A percentile compares a stretch with the other conserved stretches of the same genome.
These are phyloP conservation scores for Holcopasites calliopsidis DNA, from an alignment of 1,140 invertebrate genomes.

Conservation along the genomic window DNA sequence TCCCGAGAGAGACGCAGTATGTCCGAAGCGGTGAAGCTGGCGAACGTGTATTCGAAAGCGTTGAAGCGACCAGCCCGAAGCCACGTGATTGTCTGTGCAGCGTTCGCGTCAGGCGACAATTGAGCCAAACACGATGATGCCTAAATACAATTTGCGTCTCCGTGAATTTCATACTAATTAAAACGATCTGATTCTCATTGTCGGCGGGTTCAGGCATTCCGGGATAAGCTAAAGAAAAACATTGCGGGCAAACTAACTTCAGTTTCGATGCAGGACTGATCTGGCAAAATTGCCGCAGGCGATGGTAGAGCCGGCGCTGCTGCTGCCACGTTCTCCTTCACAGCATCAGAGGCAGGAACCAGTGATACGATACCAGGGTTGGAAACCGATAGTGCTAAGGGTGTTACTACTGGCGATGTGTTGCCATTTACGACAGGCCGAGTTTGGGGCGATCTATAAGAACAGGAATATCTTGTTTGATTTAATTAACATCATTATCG, in stretches of 20 bases:
- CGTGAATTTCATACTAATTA: not conserved
- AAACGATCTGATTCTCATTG: not conserved
- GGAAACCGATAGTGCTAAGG: conserved; percentile 64
- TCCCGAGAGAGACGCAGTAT: conserved; percentile 91
- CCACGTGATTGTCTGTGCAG: conserved; percentile 89
- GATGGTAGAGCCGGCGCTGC: conserved; percentile 65
- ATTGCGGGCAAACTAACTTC: conserved; percentile 59
- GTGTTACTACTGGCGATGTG: conserved; percentile 68
- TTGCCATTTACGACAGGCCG: conserved; percentile 59
- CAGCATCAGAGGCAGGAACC: conserved; percentile 62
- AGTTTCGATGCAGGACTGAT: conserved; percentile 59
- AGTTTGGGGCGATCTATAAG: conserved; percentile 64
- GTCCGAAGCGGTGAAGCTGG: conserved; percentile 93
- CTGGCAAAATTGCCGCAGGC: conserved; percentile 65
- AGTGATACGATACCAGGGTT: conserved; percentile 61
- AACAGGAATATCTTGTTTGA: not conserved
- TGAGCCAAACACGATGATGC: conserved; percentile 66
- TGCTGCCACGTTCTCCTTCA: conserved; percentile 68
- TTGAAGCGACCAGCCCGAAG: conserved; percentile 89
- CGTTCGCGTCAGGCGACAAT: conserved; percentile 82
- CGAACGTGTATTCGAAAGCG: conserved; percentile 87
- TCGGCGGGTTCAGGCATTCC: not conserved
- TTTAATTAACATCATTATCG: not conserved
- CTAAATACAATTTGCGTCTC: conserved; percentile 12
- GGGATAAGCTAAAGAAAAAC: not conserved